These are phyloP conservation scores for Heterodera filipjevi DNA, from an alignment of 2,888 invertebrate species.

Conservation along the genomic window DNA sequence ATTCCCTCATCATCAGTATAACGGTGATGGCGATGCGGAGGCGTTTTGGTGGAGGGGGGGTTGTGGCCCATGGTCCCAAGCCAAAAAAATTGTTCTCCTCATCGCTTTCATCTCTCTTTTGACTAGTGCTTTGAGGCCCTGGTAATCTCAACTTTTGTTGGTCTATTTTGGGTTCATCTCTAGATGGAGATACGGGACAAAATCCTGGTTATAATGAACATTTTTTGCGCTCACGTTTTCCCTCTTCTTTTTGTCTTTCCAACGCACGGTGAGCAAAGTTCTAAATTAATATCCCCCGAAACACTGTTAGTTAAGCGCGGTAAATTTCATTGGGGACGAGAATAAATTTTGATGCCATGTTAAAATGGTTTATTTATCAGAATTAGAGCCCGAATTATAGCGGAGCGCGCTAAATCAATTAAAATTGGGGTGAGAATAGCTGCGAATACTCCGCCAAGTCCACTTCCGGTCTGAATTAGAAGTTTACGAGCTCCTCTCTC, in stretches of 20 bases:
- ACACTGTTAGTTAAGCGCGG: background rate
- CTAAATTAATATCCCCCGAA: background rate
- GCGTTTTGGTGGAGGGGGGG: background rate
- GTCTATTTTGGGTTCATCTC: background rate
- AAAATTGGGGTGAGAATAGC: slow-evolving; percentile 18
- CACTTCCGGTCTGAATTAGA: slow-evolving; percentile 18
- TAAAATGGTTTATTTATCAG: background rate
- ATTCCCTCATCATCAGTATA: background rate
- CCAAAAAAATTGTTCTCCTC: background rate
- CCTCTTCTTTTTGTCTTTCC: slow-evolving; percentile 1
- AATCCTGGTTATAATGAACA: slow-evolving; percentile 13
- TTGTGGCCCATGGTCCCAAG: background rate
- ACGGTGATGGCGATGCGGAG: background rate
- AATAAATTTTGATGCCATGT: slow-evolving; percentile 27
- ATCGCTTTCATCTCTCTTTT: background rate
- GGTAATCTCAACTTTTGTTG: background rate
- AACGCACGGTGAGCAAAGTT: background rate
- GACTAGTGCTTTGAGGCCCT: background rate
- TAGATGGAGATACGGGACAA: background rate
- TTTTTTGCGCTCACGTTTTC: slow-evolving; percentile 1
- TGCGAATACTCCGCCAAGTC: slow-evolving; percentile 5
- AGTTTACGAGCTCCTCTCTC: slow-evolving; percentile 27
- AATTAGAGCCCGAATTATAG: background rate
- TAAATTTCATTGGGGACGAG: slow-evolving; percentile 35
- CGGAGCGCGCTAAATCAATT: slow-evolving; percentile 16